Evolutionary conservation across 2,797 vertebrate genomes (phyloP).

Genomic region (Atherinosoma microstoma): DNA sequence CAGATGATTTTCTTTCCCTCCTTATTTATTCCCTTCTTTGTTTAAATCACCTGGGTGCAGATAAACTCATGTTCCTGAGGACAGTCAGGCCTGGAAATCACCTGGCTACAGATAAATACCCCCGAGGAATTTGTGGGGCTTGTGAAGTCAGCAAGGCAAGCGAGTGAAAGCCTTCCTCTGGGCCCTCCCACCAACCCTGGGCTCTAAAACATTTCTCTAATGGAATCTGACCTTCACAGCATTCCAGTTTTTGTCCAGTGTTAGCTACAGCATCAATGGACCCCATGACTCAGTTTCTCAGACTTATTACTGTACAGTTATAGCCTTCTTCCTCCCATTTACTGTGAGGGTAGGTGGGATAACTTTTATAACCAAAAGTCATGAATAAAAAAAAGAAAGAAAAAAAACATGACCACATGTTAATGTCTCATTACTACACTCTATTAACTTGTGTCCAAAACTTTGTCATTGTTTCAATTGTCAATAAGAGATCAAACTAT

Average conservation of each 20-base stretch:
- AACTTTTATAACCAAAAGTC: background rate
- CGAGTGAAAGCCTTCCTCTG: slow-evolving; percentile 70
- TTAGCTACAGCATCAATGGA: slow-evolving; percentile 63
- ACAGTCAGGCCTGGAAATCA: slow-evolving; percentile 72
- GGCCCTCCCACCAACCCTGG: slow-evolving; percentile 54
- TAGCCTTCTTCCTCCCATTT: slow-evolving; percentile 1
- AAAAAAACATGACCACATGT: background rate
- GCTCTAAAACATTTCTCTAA: slow-evolving; percentile 76
- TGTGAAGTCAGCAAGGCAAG: slow-evolving; percentile 77
- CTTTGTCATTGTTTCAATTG: too few relatives aligned
- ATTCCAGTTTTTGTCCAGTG: slow-evolving; percentile 73
- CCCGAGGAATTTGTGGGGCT: slow-evolving; percentile 77
- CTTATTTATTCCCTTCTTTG: background rate
- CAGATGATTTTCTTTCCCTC: background rate
- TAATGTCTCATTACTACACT: background rate
- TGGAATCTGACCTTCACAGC: slow-evolving; percentile 83
- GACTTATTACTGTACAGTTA: slow-evolving; percentile 20
- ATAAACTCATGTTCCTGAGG: slow-evolving; percentile 26
- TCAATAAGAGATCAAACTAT: too few relatives aligned
- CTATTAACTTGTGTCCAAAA: too few relatives aligned
- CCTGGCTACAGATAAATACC: slow-evolving; percentile 82
- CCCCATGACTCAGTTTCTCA: slow-evolving; percentile 39
- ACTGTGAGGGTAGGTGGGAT: background rate
- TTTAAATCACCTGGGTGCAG: slow-evolving; percentile 17
- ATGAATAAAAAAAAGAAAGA: background rate